phyloP scores from a whole-genome alignment of 2,888 invertebrate genomes.

The Achlya flavicornis region DNA sequence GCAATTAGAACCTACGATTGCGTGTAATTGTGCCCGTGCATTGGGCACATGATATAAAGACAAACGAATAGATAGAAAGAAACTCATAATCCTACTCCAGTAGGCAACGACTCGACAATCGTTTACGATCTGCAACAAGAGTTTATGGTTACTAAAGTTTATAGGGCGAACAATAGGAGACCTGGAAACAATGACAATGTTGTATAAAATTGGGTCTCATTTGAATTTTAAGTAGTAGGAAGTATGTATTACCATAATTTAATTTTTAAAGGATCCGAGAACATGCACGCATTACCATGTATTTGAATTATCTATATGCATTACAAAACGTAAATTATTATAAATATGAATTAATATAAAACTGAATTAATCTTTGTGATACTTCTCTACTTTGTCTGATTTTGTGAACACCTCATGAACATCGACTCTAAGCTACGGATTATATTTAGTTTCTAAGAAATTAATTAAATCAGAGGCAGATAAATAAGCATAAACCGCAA shows the following conservation, averaged over 20 bases:
- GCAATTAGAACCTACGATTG: slow-evolving; percentile 44
- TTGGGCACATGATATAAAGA: slow-evolving; percentile 34
- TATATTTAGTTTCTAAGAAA: no score
- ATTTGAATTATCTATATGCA: neutral
- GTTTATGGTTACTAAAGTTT: neutral
- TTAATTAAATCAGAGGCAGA: no score
- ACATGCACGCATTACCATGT: neutral
- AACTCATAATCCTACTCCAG: neutral
- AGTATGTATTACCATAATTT: neutral
- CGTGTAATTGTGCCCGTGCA: slow-evolving; percentile 35
- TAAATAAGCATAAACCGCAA: no score
- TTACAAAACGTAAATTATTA: neutral
- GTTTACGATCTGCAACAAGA: neutral
- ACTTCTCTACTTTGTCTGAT: no score
- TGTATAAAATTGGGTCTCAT: slow-evolving; percentile 1
- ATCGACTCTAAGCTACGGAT: no score
- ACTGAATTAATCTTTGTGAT: neutral
- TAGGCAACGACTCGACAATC: neutral
- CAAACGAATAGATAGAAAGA: neutral
- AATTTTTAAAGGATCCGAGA: neutral
- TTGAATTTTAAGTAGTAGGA: slow-evolving; percentile 2
- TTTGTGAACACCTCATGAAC: no score
- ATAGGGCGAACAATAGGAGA: neutral
- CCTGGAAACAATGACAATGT: neutral
- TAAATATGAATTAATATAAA: neutral